phyloP scores from a whole-genome alignment of 2,797 vertebrate genomes.

The Chaunax sp. region DNA sequence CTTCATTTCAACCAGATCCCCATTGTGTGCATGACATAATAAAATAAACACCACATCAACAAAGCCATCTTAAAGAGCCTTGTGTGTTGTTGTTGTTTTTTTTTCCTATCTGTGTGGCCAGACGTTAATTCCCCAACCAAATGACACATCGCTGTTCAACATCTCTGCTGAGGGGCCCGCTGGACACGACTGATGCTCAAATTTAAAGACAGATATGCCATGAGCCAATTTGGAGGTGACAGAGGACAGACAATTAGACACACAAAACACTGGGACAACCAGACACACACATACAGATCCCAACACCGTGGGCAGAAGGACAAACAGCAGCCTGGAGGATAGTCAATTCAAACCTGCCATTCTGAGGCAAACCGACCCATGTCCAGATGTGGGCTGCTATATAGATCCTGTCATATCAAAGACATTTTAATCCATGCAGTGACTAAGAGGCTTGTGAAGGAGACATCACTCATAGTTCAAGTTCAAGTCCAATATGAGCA shows the following conservation, averaged over 20 bases:
- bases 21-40: slow-evolving; percentile 36
- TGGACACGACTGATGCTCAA: slow-evolving; percentile 22
- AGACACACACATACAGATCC: slow-evolving; percentile 35
- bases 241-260: slow-evolving; percentile 40
- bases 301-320: slow-evolving; percentile 13
- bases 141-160: slow-evolving; percentile 25
- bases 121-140: slow-evolving; percentile 4
- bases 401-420: slow-evolving; percentile 38
- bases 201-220: slow-evolving; percentile 24
- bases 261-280: slow-evolving; percentile 5
- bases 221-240: slow-evolving; percentile 42
- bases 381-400: slow-evolving; percentile 68
- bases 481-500: slow-evolving; percentile 26
- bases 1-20: slow-evolving; percentile 60
- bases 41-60: slow-evolving; percentile 15
- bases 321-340: slow-evolving; percentile 41
- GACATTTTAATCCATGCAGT: slow-evolving; percentile 55
- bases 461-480: slow-evolving; percentile 21
- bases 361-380: slow-evolving; percentile 37
- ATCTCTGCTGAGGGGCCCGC: slow-evolving; percentile 24
- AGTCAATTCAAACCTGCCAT: slow-evolving; percentile 37
- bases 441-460: slow-evolving; percentile 25
- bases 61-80: slow-evolving; percentile 6
- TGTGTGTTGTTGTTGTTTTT: slow-evolving; percentile 5
- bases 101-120: background rate